A percentile compares a stretch with the other conserved stretches of the same genome.
Evolutionary conservation across 92 coral and sea anemone genomes (phyloP).

Genomic region (Virgularia gustaviana): DNA sequence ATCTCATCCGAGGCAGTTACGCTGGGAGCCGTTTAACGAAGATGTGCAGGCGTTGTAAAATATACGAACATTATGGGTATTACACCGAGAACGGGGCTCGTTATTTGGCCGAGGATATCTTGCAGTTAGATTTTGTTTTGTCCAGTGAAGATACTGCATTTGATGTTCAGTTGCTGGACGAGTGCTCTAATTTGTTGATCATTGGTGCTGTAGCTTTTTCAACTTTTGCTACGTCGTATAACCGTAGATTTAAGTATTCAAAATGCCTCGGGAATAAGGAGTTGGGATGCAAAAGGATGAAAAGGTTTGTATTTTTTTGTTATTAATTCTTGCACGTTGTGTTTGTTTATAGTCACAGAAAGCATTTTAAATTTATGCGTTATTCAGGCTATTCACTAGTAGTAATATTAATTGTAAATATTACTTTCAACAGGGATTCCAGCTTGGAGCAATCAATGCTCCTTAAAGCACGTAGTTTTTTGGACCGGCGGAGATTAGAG

Average conservation of each 20-base stretch:
- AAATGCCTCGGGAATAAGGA: background rate
- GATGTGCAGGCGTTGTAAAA: slow-evolving; percentile 31
- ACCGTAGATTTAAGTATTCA: slow-evolving; percentile 16
- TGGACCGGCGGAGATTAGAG: too few relatives aligned
- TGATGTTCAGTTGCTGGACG: slow-evolving; percentile 15
- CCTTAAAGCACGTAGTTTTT: too few relatives aligned
- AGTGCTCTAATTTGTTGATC: slow-evolving; percentile 5
- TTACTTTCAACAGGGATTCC: too few relatives aligned
- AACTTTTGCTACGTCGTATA: slow-evolving; percentile 25
- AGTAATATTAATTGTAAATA: too few relatives aligned
- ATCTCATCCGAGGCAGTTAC: background rate
- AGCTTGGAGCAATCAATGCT: too few relatives aligned
- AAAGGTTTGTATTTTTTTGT: background rate
- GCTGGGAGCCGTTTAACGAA: slow-evolving; percentile 27
- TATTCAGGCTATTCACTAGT: too few relatives aligned
- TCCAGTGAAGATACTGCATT: slow-evolving; percentile 45
- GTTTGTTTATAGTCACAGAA: too few relatives aligned
- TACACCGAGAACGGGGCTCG: slow-evolving; percentile 9
- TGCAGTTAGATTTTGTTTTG: background rate
- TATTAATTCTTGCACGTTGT: too few relatives aligned
- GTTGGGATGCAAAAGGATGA: background rate
- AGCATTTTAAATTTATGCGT: too few relatives aligned
- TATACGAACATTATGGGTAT: slow-evolving; percentile 33
- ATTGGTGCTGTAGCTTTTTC: slow-evolving; percentile 33
- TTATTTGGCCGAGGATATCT: background rate